Conservation (phyloP, 1,140 invertebrate genomes). For the Lepidurus apus region DNA sequence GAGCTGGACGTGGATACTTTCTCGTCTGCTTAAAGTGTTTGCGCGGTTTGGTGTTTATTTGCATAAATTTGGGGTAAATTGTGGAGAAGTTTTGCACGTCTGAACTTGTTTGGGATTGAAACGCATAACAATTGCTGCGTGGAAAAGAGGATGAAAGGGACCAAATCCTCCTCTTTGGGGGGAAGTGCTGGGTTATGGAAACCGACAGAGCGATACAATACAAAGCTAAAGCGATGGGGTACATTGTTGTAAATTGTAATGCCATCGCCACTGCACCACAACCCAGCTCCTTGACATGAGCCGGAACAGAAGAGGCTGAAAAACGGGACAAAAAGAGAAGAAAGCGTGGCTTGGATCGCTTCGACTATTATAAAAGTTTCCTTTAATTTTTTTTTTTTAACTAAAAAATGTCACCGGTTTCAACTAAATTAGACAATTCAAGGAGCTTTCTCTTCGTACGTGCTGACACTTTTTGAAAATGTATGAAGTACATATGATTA, state of each 20-base stretch:
- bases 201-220: not conserved
- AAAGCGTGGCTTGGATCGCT: not conserved
- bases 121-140: not conserved
- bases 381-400: not conserved
- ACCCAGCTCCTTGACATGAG: conserved; percentile 11
- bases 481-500: too few relatives aligned
- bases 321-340: not conserved
- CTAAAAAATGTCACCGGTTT: too few relatives aligned
- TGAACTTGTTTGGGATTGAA: too few relatives aligned
- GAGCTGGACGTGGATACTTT: too few relatives aligned
- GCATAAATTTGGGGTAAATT: not conserved
- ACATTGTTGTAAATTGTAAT: conserved; percentile 1
- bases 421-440: too few relatives aligned
- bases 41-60: not conserved
- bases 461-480: too few relatives aligned
- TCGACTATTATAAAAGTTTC: not conserved
- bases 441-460: too few relatives aligned
- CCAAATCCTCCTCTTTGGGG: not conserved
- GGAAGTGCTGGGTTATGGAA: not conserved
- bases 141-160: not conserved
- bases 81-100: not conserved
- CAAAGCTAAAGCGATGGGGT: too few relatives aligned
- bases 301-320: not conserved
- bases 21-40: not conserved
- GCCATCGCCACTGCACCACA: not conserved